Percentiles rank a stretch among this genome's conserved stretches.
phyloP scores from a whole-genome alignment of 2,888 invertebrate genomes.

The Matsumyia berberina region DNA sequence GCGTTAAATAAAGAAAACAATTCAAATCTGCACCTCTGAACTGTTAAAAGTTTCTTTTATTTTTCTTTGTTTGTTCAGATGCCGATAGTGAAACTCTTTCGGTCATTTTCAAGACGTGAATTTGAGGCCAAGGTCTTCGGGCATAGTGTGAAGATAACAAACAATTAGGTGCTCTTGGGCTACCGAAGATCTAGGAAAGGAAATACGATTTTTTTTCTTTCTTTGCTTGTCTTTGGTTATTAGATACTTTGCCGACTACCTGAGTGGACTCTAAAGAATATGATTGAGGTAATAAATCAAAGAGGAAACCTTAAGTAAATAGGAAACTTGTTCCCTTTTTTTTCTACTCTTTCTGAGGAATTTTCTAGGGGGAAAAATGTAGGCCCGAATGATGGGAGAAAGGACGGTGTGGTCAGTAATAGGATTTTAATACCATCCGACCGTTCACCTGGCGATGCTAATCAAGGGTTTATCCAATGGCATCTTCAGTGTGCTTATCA shows the following conservation, averaged over 20 bases:
- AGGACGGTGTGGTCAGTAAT: neutral
- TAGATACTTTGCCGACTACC: neutral
- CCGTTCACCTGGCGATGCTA: neutral
- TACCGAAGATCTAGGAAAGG: conserved; percentile 6
- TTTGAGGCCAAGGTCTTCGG: conserved; percentile 16
- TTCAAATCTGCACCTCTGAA: conserved; percentile 20
- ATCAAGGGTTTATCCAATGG: neutral
- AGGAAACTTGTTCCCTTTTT: conserved; percentile 8
- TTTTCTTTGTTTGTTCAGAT: neutral
- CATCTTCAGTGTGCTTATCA: neutral
- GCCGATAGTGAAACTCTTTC: conserved; percentile 23
- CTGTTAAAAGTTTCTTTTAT: neutral
- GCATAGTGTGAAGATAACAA: no score
- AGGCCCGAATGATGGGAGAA: neutral
- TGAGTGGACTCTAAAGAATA: neutral
- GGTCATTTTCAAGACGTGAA: neutral
- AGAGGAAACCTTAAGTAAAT: neutral
- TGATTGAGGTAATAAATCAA: conserved; percentile 9
- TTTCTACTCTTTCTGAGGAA: neutral
- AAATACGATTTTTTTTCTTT: neutral
- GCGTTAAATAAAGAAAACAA: neutral
- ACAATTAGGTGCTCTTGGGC: neutral
- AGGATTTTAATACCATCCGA: neutral
- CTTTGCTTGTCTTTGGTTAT: neutral
- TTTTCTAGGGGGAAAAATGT: neutral